phyloP scores from a whole-genome alignment of 2,113 vertebrate genomes.

The Drymodes brunneopygia region DNA sequence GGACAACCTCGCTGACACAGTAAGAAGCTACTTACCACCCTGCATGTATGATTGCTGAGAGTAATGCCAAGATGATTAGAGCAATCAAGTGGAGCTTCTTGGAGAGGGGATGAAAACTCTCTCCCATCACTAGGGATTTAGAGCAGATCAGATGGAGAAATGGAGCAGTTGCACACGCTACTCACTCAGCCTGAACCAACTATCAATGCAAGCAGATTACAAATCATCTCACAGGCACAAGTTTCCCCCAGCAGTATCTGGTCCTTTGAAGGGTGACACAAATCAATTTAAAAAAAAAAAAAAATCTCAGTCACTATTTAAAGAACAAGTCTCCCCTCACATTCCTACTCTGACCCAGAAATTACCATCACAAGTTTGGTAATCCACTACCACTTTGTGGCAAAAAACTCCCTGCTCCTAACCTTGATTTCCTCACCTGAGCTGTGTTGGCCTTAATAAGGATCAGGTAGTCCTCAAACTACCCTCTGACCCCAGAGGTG shows the following conservation, averaged over 20 bases:
- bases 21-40: background rate
- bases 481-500: background rate
- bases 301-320: background rate
- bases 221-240: background rate
- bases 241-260: background rate
- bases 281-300: background rate
- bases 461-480: background rate
- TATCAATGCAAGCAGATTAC: background rate
- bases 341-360: background rate
- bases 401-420: background rate
- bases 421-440: background rate
- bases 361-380: background rate
- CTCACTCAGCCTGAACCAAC: background rate
- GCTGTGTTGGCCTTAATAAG: background rate
- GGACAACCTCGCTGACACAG: background rate
- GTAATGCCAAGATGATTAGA: constrained; percentile 40
- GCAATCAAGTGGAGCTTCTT: constrained; percentile 28
- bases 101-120: constrained; percentile 12
- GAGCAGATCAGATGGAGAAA: constrained; percentile 19
- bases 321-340: background rate
- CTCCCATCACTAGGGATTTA: constrained; percentile 20
- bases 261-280: background rate
- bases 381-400: background rate
- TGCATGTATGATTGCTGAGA: background rate
- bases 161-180: background rate